Base-by-base conservation (phyloP, 2,797 vertebrate genomes). In the Enteromius viviparus region DNA sequence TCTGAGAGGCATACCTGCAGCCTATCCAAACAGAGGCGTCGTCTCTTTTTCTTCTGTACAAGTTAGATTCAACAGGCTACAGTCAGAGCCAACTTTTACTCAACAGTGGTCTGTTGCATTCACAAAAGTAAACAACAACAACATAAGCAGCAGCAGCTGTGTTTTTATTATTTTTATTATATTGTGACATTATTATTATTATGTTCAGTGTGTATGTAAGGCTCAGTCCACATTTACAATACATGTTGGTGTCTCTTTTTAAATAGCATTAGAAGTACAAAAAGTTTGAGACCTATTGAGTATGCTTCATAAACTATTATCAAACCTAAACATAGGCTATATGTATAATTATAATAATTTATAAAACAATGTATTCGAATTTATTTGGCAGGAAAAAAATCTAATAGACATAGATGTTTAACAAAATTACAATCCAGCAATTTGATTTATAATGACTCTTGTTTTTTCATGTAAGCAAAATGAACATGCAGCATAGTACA, bases 1-100 rank as follows among this genome's bases (percentile, higher is more conserved):
- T 76, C 64, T 71, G 78, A 76, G 64, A 71, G 26, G 45, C 85
- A 26, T 76, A 86, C 66, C 82, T 84, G 75, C 60, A 86, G 58
- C 81, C 82, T 80, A 84, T 86, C 68, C 78, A 75, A 68, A 62
- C 58, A 51, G 79, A 68, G 87, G 85, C 76, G 79, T 76, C 65
- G 74, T 21, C 60, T 8, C 40, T 47, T 55, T 37, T n/a, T 23
- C 37, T 68, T 21, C 62, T 29, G 19, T 47, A n/a, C 40, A 10
- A 5, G 23, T 76, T 55, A 23, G 29, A 29, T 81, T 65, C 49
- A 62, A 53, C 29, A 11, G 40, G n/a, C 4, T 45, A 7, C 9
- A 26, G 15, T 23, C 34, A 26, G 14, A 19, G n/a, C 6, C 42
- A 23, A 60, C 53, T 42, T 76, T 77, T 26, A 64, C 37, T 42